Evolutionary conservation across 2,797 vertebrate genomes (phyloP).

Genomic region (Chelonia mydas): DNA sequence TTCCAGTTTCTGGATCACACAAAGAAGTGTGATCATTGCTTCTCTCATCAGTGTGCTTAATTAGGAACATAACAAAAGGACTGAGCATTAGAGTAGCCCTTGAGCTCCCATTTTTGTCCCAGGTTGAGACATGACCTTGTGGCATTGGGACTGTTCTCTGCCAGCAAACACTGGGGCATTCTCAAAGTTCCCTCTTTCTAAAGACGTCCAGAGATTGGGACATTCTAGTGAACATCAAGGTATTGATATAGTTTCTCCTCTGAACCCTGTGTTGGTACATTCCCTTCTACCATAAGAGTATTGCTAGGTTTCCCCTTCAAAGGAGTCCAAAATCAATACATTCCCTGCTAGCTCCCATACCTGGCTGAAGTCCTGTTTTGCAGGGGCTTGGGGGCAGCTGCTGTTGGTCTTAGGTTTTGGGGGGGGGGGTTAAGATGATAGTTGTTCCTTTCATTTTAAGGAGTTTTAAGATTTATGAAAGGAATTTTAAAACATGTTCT

Average conservation of each 20-base stretch:
- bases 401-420: background rate
- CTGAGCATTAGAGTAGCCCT: background rate
- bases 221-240: background rate
- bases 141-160: background rate
- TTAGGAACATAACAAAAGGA: background rate
- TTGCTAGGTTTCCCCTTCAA: background rate
- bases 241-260: background rate
- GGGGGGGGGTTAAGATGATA: background rate
- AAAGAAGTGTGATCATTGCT: background rate
- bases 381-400: slow-evolving; percentile 7
- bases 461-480: slow-evolving; percentile 26
- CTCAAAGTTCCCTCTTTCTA: background rate
- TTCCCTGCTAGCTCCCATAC: background rate
- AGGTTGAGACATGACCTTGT: background rate
- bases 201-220: background rate
- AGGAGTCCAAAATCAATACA: background rate
- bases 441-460: slow-evolving; percentile 44
- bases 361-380: slow-evolving; percentile 10
- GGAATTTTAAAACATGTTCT: background rate
- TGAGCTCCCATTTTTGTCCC: background rate
- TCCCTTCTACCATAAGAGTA: background rate
- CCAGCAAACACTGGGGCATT: slow-evolving; percentile 12
- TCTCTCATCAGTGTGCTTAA: background rate
- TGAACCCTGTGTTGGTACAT: background rate
- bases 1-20: background rate